Evolutionary conservation across 2,797 vertebrate species (phyloP).

Genomic region (Forpus xanthops): DNA sequence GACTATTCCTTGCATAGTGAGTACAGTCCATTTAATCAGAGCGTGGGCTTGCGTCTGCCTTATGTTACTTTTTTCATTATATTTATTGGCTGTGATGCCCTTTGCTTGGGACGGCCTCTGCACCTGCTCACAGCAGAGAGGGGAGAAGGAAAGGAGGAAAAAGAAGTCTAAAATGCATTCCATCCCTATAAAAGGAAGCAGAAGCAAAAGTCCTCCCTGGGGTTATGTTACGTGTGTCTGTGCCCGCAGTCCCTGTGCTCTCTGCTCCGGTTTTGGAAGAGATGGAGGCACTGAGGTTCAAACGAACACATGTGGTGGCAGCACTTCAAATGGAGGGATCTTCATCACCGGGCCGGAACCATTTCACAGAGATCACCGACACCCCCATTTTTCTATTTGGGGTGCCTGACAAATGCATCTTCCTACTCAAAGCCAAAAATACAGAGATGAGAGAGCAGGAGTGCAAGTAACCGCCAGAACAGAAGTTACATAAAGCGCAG

Average conservation of each 20-base stretch:
- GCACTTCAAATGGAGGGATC: constrained; percentile 4
- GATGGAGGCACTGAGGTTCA: neutral
- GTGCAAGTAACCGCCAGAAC: neutral
- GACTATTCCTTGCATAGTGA: neutral
- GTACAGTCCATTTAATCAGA: neutral
- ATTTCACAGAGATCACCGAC: constrained; percentile 4
- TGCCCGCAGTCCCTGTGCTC: neutral
- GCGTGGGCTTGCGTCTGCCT: neutral
- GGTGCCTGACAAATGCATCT: constrained; percentile 62
- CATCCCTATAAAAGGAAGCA: constrained; percentile 60
- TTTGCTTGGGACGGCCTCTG: neutral
- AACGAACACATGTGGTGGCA: constrained; percentile 13
- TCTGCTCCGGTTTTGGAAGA: neutral
- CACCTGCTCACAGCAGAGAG: constrained; percentile 17
- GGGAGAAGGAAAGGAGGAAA: constrained; percentile 25
- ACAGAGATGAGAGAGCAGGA: constrained; percentile 43
- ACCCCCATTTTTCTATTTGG: constrained; percentile 73
- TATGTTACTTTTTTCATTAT: neutral
- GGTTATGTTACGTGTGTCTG: neutral
- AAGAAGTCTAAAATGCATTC: constrained; percentile 50
- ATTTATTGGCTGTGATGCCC: neutral
- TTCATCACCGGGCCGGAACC: constrained; percentile 43
- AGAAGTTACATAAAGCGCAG: constrained; percentile 26
- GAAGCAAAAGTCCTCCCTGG: neutral
- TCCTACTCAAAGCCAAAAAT: constrained; percentile 74